A percentile compares a stretch with the other conserved stretches of the same genome.
Conservation (phyloP, 2,888 invertebrate species). For the Limenitis camilla region DNA sequence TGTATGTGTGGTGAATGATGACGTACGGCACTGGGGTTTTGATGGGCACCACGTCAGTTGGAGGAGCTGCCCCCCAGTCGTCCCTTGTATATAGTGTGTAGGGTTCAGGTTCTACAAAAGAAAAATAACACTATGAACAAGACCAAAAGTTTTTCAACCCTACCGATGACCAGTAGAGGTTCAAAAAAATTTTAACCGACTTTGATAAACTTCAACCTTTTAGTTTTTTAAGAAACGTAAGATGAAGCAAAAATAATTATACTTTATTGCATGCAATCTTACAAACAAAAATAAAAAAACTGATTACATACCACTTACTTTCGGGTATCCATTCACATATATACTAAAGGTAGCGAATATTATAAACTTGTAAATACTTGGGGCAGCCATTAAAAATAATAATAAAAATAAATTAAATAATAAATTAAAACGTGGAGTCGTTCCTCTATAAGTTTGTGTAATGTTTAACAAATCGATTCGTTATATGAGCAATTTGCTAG, state of each 20-base stretch:
- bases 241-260: no score
- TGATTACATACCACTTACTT: constrained; percentile 7
- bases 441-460: not conserved
- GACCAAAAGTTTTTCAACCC: no score
- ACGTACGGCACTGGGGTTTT: constrained; percentile 77
- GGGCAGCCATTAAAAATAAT: constrained; percentile 7
- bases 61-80: constrained; percentile 75
- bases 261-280: no score
- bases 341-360: constrained; percentile 1
- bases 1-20: constrained; percentile 82
- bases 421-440: not conserved
- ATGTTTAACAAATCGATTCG: not conserved
- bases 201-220: no score
- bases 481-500: constrained; percentile 7
- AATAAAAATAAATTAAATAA: not conserved
- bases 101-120: no score
- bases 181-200: no score
- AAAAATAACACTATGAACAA: no score
- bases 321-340: not conserved
- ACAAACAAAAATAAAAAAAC: no score
- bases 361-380: not conserved
- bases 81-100: constrained; percentile 57
- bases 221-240: no score
- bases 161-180: no score
- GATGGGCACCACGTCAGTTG: constrained; percentile 61